Evolutionary conservation across 2,888 invertebrate genomes (phyloP), one percentile per base, ranked within the genome.

Genomic region (Eupeodes latifasciatus): DNA sequence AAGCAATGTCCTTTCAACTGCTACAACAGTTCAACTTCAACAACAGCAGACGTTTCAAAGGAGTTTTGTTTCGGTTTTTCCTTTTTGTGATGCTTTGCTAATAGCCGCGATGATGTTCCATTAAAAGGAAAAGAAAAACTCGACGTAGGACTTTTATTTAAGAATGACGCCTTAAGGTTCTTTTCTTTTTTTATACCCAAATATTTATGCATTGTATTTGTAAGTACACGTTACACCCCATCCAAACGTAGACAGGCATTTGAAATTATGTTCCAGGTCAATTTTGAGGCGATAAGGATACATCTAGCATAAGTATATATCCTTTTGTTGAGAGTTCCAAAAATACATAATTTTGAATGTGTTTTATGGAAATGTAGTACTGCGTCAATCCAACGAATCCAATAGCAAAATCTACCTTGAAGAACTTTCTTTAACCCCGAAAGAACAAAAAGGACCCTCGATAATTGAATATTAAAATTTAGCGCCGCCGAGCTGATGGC

Each of bases 391-490:
- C 40, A 64, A 76, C 36, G 76, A 83, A 87, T 87, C 67, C 87
- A 87, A 83, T 80, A 71, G 62, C 36, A 5, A 9, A 36, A 36
- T 66, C 19, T 47, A 49, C 27, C 27, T 66, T 49, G 14, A 49
- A 66, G 76, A 83, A 80, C 55, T 80, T 87, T 77, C 53, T 40
- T 5, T 9, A 40, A 71, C 36, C 71, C 69, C 71, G 1, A 27
- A 27, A 27, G 27, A 27, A 27, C 27, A 80, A 87, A 87, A 87
- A 83, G 87, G 83, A 87, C 83, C 87, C 84, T 80, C 87, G 77
- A 87, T 87, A 84, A 87, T 87, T 87, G 87, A 84, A 87, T 87
- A 87, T 87, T 87, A 87, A 87, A 87, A 87, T 87, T 87, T 87
- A 87, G 80, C 40, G 47, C 61, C 83, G 55, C 67, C 27, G 27